Conservation (phyloP, 1,140 invertebrate genomes). For the Pectinophora gossypiella region DNA sequence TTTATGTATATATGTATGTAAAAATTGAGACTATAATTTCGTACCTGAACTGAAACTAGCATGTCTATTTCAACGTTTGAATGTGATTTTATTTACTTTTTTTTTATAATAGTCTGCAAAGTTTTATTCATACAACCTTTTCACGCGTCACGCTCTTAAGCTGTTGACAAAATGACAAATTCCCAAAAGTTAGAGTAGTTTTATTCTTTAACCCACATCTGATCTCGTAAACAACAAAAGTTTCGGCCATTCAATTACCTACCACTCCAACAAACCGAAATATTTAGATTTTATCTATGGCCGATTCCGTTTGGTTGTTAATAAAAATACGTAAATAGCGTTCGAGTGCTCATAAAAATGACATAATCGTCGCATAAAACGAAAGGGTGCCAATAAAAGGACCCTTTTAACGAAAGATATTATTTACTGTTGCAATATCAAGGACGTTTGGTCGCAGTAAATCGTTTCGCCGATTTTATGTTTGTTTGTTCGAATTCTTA, state of each 20-base stretch:
- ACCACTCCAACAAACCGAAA: neutral
- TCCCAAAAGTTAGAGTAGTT: no score
- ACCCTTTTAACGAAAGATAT: conserved; percentile 49
- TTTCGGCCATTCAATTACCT: neutral
- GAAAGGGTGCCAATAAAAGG: conserved; percentile 52
- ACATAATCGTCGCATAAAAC: conserved; percentile 31
- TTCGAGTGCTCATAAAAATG: neutral
- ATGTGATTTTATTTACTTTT: no score
- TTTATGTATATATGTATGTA: no score
- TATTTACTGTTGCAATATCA: conserved; percentile 54
- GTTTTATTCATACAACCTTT: no score
- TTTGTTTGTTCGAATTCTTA: neutral
- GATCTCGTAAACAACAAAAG: no score
- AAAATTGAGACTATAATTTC: no score
- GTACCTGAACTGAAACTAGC: no score
- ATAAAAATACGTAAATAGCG: neutral
- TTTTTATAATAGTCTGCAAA: no score
- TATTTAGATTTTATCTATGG: neutral
- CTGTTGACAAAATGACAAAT: no score
- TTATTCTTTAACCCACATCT: no score
- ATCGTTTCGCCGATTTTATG: conserved; percentile 28
- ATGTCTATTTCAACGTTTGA: no score
- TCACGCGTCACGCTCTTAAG: no score
- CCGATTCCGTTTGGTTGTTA: neutral
- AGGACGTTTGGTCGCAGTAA: conserved; percentile 30